phyloP scores from a whole-genome alignment of 2,888 invertebrate genomes.

The Cremastinae sp. region DNA sequence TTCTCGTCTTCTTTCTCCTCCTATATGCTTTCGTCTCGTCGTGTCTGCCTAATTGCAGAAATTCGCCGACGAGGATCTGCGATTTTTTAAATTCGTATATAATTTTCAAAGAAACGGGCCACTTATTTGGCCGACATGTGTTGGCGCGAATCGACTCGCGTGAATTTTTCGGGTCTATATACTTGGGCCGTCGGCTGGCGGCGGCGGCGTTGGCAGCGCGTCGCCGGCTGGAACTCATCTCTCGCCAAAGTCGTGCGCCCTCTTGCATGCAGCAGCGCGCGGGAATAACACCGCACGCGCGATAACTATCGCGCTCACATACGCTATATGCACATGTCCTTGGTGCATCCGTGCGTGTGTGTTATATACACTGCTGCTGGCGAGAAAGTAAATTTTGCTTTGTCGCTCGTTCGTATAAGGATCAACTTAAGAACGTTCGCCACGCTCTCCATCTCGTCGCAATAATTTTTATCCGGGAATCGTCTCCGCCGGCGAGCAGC shows the following conservation, averaged over 20 bases:
- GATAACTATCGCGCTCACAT: slow-evolving; percentile 32
- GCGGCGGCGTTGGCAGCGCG: slow-evolving; percentile 7
- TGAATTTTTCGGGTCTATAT: slow-evolving; percentile 1
- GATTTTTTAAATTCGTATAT: slow-evolving; percentile 70
- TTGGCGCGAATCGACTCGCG: not conserved
- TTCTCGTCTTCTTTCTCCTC: slow-evolving; percentile 18
- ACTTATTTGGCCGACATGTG: not conserved
- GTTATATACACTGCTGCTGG: no score
- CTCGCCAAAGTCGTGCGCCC: slow-evolving; percentile 16
- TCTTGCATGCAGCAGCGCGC: slow-evolving; percentile 20
- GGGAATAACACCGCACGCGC: slow-evolving; percentile 12
- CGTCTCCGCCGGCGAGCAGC: slow-evolving; percentile 17
- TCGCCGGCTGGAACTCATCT: slow-evolving; percentile 22
- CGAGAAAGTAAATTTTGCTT: slow-evolving; percentile 38
- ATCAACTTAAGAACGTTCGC: slow-evolving; percentile 24
- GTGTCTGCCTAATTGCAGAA: slow-evolving; percentile 64
- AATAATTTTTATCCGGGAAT: slow-evolving; percentile 50
- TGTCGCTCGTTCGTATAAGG: slow-evolving; percentile 33
- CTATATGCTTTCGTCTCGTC: not conserved
- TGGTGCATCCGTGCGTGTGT: no score
- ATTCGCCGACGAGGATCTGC: slow-evolving; percentile 66
- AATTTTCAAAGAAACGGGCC: slow-evolving; percentile 62
- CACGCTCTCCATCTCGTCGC: slow-evolving; percentile 10
- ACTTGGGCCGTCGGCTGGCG: slow-evolving; percentile 41
- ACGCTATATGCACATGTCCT: not conserved